These are phyloP conservation scores for Xylota sylvarum DNA, from an alignment of 2,888 invertebrate genomes.

Conservation along the genomic window DNA sequence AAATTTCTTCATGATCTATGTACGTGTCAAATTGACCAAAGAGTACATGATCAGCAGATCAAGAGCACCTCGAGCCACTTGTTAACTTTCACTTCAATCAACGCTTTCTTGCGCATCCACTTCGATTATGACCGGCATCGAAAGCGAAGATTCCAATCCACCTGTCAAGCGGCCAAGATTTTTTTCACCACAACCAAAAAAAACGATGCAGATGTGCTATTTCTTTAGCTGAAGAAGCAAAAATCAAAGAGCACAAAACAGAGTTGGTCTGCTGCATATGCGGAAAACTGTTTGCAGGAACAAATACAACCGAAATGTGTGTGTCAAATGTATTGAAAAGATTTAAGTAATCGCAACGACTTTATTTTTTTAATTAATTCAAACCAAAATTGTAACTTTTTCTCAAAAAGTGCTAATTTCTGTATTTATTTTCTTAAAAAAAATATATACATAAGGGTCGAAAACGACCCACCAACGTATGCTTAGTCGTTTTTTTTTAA, in stretches of 20 bases:
- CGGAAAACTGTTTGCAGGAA: too few relatives aligned
- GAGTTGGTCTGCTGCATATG: slow-evolving; percentile 23
- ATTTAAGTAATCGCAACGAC: slow-evolving; percentile 1
- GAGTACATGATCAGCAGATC: slow-evolving; percentile 20
- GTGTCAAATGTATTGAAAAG: slow-evolving; percentile 3
- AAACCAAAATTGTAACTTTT: slow-evolving; percentile 7
- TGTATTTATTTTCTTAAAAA: slow-evolving; percentile 5
- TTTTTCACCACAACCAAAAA: slow-evolving; percentile 14
- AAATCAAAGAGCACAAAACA: slow-evolving; percentile 7
- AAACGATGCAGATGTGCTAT: slow-evolving; percentile 11
- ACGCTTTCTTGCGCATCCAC: slow-evolving; percentile 20
- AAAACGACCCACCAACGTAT: slow-evolving; percentile 18
- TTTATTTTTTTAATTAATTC: slow-evolving; percentile 4
- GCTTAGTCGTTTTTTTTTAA: slow-evolving; percentile 4
- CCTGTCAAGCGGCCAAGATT: slow-evolving; percentile 12
- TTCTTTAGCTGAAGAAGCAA: too few relatives aligned
- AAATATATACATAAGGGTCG: background rate
- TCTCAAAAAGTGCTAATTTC: slow-evolving; percentile 1
- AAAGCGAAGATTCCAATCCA: slow-evolving; percentile 13
- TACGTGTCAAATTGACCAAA: slow-evolving; percentile 8
- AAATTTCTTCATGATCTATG: slow-evolving; percentile 16
- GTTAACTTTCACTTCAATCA: slow-evolving; percentile 19
- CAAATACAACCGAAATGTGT: too few relatives aligned
- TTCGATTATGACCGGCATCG: slow-evolving; percentile 14
- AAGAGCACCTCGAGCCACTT: slow-evolving; percentile 29